phyloP scores from a whole-genome alignment of 1,140 invertebrate genomes.

The Probaryconus sp. region DNA sequence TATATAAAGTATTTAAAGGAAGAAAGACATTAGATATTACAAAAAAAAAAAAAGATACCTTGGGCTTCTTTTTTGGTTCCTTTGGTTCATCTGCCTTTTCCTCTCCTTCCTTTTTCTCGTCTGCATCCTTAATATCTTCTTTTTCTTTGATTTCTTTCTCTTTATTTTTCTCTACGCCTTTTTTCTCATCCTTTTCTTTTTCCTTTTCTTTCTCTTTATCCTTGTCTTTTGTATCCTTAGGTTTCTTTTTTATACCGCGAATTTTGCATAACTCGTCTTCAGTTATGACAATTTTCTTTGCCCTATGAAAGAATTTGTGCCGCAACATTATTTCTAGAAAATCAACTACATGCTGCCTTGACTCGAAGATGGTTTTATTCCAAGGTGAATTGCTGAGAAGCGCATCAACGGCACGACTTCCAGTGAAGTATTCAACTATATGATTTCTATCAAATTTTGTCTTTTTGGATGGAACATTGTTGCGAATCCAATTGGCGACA shows the following conservation, averaged over 20 bases:
- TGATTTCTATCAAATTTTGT: constrained; percentile 95
- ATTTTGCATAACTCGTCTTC: constrained; percentile 75
- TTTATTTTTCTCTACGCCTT: constrained; percentile 81
- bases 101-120: constrained; percentile 67
- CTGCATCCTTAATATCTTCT: constrained; percentile 70
- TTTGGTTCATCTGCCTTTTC: constrained; percentile 62
- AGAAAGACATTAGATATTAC: neutral
- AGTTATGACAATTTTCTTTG: constrained; percentile 85
- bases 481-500: constrained; percentile 95
- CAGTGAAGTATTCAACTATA: constrained; percentile 97
- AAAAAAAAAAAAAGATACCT: constrained; percentile 58
- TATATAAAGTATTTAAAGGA: no score
- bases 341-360: constrained; percentile 87
- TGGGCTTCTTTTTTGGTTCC: constrained; percentile 71
- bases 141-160: constrained; percentile 79
- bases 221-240: constrained; percentile 81
- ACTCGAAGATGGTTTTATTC: constrained; percentile 90
- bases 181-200: constrained; percentile 79
- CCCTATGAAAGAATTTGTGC: constrained; percentile 97
- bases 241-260: constrained; percentile 85
- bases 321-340: constrained; percentile 91
- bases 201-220: constrained; percentile 72
- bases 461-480: constrained; percentile 95
- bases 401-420: constrained; percentile 94
- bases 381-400: constrained; percentile 93